Evolutionary conservation across 2,113 vertebrate genomes (phyloP), one percentile per base, ranked within the genome.

Genomic region (Dromaius novaehollandiae): DNA sequence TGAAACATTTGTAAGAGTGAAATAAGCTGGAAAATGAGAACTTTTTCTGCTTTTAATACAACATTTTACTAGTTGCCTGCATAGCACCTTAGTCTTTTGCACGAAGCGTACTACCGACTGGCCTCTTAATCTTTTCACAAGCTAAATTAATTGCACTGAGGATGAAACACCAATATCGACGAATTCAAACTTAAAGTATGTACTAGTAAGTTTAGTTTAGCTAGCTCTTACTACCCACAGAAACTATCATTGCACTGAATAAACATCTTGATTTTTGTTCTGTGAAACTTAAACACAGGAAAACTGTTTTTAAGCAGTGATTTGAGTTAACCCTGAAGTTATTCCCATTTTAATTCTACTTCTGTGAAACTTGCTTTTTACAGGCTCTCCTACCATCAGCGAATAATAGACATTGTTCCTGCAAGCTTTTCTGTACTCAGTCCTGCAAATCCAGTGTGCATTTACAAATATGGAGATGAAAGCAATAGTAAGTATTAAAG

Each of bases 341-440:
- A n/a, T 2, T 89, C 24, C 34, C 4, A 16, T 95, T 81, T 84
- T 94, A 88, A 96, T 88, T 85, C 28, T 82, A 3, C 51, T 85
- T 25, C 64, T 76, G 22, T 74, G 64, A 51, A 88, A 92, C n/a
- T 88, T 87, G 86, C 92, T 79, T 84, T 51, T 97, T 91, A 2
- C 96, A 99, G 99, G 95, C 98, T 99, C 83, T 99, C 99, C 14
- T 99, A 99, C 93, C 99, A 99, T 96, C 99, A 99, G 96, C 97
- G 99, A 80, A 99, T 99, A 87, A 98, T 99, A 97, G 99, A 99
- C 97, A 98, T 99, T 76, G 99, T 99, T 96, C 99, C 99, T 80
- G 96, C 99, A 61, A 98, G 98, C 73, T 99, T 99, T 98, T 98
- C 99, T 30, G 98, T 98, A 17, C 98, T 99, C 48, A 99, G 99